phyloP scores from a whole-genome alignment of 2,888 invertebrate genomes.

The Nineta flava region DNA sequence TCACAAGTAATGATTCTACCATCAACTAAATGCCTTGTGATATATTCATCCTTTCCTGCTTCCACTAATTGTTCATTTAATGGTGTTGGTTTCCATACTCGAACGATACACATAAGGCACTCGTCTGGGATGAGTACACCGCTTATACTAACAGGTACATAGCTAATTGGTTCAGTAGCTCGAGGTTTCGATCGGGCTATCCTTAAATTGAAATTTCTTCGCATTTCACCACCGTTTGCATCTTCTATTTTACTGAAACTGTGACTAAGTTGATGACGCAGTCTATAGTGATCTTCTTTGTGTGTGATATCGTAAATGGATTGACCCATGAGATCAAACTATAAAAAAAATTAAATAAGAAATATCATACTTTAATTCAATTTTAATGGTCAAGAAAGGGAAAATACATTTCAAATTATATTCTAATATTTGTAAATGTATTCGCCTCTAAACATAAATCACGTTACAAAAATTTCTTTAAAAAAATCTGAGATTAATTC shows the following conservation, averaged over 20 bases:
- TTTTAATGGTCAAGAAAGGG: too few species aligned
- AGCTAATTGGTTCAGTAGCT: slow-evolving; percentile 47
- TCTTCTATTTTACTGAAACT: slow-evolving; percentile 23
- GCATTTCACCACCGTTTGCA: slow-evolving; percentile 30
- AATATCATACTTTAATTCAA: background rate
- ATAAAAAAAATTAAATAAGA: slow-evolving; percentile 21
- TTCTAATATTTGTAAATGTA: too few species aligned
- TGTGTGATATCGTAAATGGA: slow-evolving; percentile 69
- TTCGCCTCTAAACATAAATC: too few species aligned
- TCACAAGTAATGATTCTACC: slow-evolving; percentile 82
- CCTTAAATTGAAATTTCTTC: slow-evolving; percentile 34
- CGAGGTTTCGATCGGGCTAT: slow-evolving; percentile 52
- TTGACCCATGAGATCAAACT: slow-evolving; percentile 72
- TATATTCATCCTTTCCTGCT: slow-evolving; percentile 67
- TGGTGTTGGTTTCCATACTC: slow-evolving; percentile 51
- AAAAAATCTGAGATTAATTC: too few species aligned
- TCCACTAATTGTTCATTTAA: slow-evolving; percentile 49
- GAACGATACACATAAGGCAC: slow-evolving; percentile 51
- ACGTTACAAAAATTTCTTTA: too few species aligned
- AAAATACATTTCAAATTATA: too few species aligned
- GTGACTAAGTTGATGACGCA: slow-evolving; percentile 43
- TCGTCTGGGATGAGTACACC: slow-evolving; percentile 30
- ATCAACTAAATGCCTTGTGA: slow-evolving; percentile 76
- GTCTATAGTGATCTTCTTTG: slow-evolving; percentile 58
- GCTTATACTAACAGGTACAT: slow-evolving; percentile 53